These are phyloP conservation scores for Epinephelus moara DNA, from an alignment of 2,113 vertebrate species.

Conservation along the genomic window DNA sequence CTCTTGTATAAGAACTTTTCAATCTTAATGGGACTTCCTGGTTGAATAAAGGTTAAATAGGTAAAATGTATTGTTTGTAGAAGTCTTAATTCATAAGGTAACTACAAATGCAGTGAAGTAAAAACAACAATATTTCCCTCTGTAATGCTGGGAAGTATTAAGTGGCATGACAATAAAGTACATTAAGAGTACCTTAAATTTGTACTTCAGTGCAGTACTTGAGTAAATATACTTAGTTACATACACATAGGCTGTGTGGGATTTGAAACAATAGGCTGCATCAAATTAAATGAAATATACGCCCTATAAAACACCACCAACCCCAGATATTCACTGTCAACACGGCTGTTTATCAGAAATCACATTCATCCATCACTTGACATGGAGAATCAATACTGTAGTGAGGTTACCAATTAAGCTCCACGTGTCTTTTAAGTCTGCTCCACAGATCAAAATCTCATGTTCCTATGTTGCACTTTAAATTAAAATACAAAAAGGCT, in stretches of 20 bases:
- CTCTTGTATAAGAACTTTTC: too few relatives aligned
- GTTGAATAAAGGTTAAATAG: too few relatives aligned
- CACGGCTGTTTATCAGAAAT: conserved; percentile 57
- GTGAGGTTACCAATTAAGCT: conserved; percentile 75
- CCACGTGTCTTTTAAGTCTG: conserved; percentile 48
- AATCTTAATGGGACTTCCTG: too few relatives aligned
- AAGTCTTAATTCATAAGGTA: too few relatives aligned
- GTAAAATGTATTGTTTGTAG: too few relatives aligned
- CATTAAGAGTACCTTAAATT: too few relatives aligned
- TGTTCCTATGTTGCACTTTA: conserved; percentile 67
- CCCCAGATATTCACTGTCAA: conserved; percentile 50
- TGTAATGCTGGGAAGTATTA: too few relatives aligned
- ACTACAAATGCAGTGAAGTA: too few relatives aligned
- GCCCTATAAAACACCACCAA: conserved; percentile 31
- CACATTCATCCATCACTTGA: conserved; percentile 57
- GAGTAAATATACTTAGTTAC: too few relatives aligned
- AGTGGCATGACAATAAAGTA: too few relatives aligned
- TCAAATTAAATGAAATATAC: conserved; percentile 27
- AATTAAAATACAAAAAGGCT: conserved; percentile 75
- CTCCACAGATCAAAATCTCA: conserved; percentile 51
- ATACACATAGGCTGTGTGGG: neutral
- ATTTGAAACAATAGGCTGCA: conserved; percentile 19
- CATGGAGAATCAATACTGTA: conserved; percentile 30
- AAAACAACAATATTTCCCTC: too few relatives aligned
- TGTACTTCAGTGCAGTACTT: too few relatives aligned